Evolutionary conservation across 2,113 vertebrate species (phyloP), one percentile per base, ranked within the genome.

Genomic region (Cynocephalus volans): DNA sequence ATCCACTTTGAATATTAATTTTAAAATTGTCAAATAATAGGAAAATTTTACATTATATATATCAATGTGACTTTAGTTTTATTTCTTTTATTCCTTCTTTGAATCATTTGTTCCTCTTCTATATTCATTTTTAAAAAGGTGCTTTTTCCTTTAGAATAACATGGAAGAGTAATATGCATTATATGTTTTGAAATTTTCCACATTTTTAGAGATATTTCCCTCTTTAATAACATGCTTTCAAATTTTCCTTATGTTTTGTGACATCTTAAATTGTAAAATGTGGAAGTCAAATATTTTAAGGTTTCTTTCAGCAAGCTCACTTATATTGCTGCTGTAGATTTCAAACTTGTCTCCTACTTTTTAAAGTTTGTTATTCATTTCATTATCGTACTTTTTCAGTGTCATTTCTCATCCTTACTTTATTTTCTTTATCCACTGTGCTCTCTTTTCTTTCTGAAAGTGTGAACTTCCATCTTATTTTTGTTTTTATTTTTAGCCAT

Each of bases 371-470:
- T 81, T 14, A 65, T 81, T 36, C 48, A 45, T 65, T 70, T 85
- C 70, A 75, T 21, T 72, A 14, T 21, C 19, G 0, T 45, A 23
- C 69, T 56, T 91, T 77, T 54, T 88, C 8, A 48, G 18, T 48
- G 10, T 62, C 24, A 75, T 88, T 96, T 93, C 18, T 86, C 11
- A 75, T 75, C n/a, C 24, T 91, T 60, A 62, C 50, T 95, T 90
- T 13, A 24, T 31, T 77, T 75, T 60, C 36, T 84, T 93, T n/a
- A 84, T 19, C 12, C 15, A 31, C 31, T 54, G 5, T 67, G 11
- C 1, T 77, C 41, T 14, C 13, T 62, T 72, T 56, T 62, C 3
- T 24, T 87, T 67, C 41, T 18, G 21, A 92, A 77, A 41, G 10
- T 60, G 2, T 54, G 0, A 54, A 14, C 23, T 87, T 92, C 19